Evolutionary conservation across 2,797 vertebrate genomes (phyloP).

Genomic region (Prunella strophiata): DNA sequence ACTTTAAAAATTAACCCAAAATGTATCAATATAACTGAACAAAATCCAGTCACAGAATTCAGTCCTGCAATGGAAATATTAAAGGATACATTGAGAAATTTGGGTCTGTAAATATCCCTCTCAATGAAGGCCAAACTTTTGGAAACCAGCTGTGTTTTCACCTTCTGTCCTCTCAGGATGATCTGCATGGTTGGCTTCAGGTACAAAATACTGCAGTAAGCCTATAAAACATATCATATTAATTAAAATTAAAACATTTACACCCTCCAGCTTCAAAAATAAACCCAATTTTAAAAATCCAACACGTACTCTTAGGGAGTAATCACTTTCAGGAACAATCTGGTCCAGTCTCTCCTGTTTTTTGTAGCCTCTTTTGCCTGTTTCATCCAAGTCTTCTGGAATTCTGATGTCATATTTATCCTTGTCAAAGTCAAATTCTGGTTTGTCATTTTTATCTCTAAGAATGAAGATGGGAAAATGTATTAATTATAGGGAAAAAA

Average conservation of each 20-base stretch:
- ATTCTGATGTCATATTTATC: constrained; percentile 92
- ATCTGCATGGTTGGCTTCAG: constrained; percentile 96
- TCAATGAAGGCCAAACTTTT: constrained; percentile 88
- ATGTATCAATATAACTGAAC: neutral
- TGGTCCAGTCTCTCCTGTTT: constrained; percentile 75
- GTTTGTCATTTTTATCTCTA: constrained; percentile 75
- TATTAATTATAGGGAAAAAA: neutral
- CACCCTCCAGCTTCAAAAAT: neutral
- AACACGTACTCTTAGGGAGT: constrained; percentile 85
- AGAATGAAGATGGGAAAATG: neutral
- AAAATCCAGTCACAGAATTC: neutral
- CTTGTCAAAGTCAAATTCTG: constrained; percentile 89
- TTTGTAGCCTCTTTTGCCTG: constrained; percentile 77
- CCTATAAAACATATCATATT: constrained; percentile 73
- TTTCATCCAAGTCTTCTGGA: constrained; percentile 83
- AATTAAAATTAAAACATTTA: neutral
- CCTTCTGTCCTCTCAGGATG: constrained; percentile 89
- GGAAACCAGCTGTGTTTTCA: constrained; percentile 89
- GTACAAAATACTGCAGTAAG: constrained; percentile 94
- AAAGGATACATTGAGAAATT: constrained; percentile 88
- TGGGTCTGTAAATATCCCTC: constrained; percentile 88
- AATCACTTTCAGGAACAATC: constrained; percentile 83
- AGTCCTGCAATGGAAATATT: neutral
- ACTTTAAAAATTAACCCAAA: rapidly evolving
- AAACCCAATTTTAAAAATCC: neutral